Evolutionary conservation across 2,113 vertebrate species (phyloP).

Genomic region (Sisor rabdophorus): DNA sequence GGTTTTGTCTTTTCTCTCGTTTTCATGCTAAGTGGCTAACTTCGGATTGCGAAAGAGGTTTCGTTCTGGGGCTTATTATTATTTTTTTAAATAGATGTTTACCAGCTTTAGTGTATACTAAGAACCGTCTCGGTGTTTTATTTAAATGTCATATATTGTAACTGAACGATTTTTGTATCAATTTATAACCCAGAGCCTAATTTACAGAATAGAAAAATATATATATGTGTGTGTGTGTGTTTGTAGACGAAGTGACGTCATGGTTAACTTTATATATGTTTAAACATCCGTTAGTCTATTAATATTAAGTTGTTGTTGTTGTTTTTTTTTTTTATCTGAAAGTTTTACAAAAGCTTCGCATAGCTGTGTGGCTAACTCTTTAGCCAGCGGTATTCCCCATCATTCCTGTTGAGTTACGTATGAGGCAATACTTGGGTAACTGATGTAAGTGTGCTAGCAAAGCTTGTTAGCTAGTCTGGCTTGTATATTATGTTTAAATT

Average conservation of each 20-base stretch:
- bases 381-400: slow-evolving; percentile 52
- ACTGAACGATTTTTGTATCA: fast-evolving
- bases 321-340: not conserved
- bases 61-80: not conserved
- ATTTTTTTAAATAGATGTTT: not conserved
- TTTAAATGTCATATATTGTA: not conserved
- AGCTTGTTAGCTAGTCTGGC: not conserved
- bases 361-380: not conserved
- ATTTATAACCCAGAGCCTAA: not conserved
- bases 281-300: not conserved
- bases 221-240: not conserved
- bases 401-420: slow-evolving; percentile 45
- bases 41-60: slow-evolving; percentile 9
- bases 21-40: not conserved
- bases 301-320: not conserved
- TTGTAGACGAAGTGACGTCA: not conserved
- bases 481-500: not conserved
- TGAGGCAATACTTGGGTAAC: slow-evolving; percentile 20
- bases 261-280: too few species aligned
- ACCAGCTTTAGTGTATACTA: too few species aligned
- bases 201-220: not conserved
- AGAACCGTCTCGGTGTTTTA: too few species aligned
- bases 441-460: slow-evolving; percentile 2
- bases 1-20: not conserved
- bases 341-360: not conserved